A percentile compares a stretch with the other conserved stretches of the same genome.
Conservation (phyloP, 2,888 invertebrate genomes). For the Abscondita cerata region DNA sequence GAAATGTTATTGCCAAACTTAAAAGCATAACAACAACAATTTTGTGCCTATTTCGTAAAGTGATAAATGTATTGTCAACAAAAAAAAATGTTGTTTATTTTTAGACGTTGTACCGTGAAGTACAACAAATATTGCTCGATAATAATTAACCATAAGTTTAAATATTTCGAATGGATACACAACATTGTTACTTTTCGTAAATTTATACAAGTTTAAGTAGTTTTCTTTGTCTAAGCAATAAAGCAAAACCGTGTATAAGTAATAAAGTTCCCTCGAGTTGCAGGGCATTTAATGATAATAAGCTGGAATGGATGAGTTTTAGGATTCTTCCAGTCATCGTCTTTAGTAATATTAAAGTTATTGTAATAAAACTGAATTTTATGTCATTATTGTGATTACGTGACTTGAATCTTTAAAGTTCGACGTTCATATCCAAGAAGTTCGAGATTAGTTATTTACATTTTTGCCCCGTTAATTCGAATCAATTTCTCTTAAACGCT, state of each 20-base stretch:
- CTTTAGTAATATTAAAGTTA: conserved; percentile 23
- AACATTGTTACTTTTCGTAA: neutral
- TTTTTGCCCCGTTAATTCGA: conserved; percentile 4
- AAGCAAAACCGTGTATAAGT: conserved; percentile 11
- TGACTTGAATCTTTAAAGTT: conserved; percentile 18
- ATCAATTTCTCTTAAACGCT: neutral
- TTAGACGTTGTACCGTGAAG: neutral
- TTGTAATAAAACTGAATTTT: conserved; percentile 27
- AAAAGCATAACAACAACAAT: conserved; percentile 5
- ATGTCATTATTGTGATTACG: conserved; percentile 22
- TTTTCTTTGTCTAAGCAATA: conserved; percentile 8
- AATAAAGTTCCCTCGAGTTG: conserved; percentile 18
- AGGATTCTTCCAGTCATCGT: conserved; percentile 13
- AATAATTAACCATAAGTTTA: too few relatives aligned
- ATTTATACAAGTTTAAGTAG: conserved; percentile 6
- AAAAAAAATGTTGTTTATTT: neutral
- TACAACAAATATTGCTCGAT: neutral
- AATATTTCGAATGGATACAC: too few relatives aligned
- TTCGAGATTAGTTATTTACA: conserved; percentile 19
- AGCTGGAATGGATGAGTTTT: conserved; percentile 17
- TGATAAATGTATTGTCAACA: too few relatives aligned
- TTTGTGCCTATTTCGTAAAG: neutral
- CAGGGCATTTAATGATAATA: conserved; percentile 16
- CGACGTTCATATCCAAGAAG: conserved; percentile 2
- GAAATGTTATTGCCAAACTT: conserved; percentile 12